Base-by-base conservation (phyloP, 2,113 vertebrate species). In the Apus apus region DNA sequence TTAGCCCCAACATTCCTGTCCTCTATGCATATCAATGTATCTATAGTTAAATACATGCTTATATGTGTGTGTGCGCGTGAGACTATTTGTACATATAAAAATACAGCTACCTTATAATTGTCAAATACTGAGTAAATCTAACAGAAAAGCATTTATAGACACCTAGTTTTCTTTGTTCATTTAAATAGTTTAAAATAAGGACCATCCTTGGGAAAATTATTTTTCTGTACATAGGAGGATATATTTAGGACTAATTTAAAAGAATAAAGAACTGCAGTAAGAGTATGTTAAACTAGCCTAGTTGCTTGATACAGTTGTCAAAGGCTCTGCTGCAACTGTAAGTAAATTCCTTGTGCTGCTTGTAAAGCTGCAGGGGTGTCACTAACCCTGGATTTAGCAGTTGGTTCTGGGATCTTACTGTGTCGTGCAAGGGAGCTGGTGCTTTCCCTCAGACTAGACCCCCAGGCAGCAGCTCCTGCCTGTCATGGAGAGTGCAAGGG, bases 141-240 rank as follows among this genome's bases (percentile, higher is more conserved):
- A 94, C 45, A 53, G 74, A 82, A 91, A 74, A 66, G 29, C 1
- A 1, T 79, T 94, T 87, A 77, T 95, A 94, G 96, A 74, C 88
- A 67, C 72, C 40, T 21, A 34, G 87, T 86, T 96, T 95, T 94
- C 89, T 96, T 93, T 96, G 87, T 92, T 94, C 72, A 58, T 68
- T 89, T 61, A 56, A 87, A 48, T 80, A 93, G 83, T 94, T 97
- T 95, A 94, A 95, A 97, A 79, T 66, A 91, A 94, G 85, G 95
- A 51, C 77, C 17, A 22, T 96, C 96, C 87, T 89, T 66, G 87
- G 97, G 89, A 97, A 46, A 93, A 96, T 90, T 97, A 96, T 97
- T 97, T 97, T 97, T 97, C 94, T 98, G 96, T 97, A 95, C 87
- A 84, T 93, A 96, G 90, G 85, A 97, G 74, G 80, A 80, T 97